Evolutionary conservation across 2,888 invertebrate species (phyloP).

Genomic region (Dryobota labecula): DNA sequence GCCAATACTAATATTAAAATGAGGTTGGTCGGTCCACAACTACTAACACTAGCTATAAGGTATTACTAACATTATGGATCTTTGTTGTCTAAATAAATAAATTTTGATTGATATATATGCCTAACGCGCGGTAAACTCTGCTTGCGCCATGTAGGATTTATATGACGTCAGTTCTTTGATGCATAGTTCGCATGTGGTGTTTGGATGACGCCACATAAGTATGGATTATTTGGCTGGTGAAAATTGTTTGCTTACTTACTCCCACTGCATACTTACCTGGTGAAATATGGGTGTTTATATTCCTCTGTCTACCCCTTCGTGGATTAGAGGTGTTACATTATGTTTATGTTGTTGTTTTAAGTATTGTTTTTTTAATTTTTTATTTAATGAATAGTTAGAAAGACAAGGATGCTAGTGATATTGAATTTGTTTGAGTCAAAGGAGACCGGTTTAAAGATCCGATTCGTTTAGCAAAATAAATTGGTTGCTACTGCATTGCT

Average conservation of each 20-base stretch:
- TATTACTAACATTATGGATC: too few relatives aligned
- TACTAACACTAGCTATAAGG: too few relatives aligned
- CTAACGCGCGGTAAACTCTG: too few relatives aligned
- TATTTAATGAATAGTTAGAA: background rate
- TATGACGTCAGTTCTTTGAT: too few relatives aligned
- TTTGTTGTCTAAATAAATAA: too few relatives aligned
- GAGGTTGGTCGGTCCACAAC: too few relatives aligned
- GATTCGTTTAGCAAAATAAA: background rate
- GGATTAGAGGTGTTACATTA: background rate
- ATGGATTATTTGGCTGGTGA: background rate
- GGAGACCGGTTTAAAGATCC: background rate
- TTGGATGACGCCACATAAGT: too few relatives aligned
- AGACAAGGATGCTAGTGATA: too few relatives aligned
- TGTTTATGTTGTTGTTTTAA: background rate
- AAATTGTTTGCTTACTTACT: background rate
- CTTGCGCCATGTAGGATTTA: too few relatives aligned
- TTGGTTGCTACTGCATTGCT: background rate
- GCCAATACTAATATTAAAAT: too few relatives aligned
- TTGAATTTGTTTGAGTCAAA: slow-evolving; percentile 2
- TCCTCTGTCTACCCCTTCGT: background rate
- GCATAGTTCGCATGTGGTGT: too few relatives aligned
- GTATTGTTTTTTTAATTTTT: slow-evolving; percentile 3
- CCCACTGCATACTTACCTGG: background rate
- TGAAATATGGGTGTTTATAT: background rate
- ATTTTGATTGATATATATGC: too few relatives aligned